Percentiles rank a stretch among this genome's conserved stretches.
phyloP scores from a whole-genome alignment of 2,888 invertebrate genomes.

The Cheilosia vernalis region DNA sequence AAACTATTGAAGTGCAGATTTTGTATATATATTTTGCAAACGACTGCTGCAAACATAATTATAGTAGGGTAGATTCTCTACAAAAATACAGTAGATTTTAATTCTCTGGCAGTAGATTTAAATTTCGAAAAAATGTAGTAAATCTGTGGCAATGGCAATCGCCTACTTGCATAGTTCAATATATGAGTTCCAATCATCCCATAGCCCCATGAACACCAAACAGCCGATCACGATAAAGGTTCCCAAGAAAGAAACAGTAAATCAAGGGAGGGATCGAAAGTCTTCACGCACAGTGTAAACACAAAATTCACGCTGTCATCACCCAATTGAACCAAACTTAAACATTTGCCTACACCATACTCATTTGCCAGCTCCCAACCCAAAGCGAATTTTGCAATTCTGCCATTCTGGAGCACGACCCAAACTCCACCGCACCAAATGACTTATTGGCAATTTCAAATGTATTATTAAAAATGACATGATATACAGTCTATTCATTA shows the following conservation, averaged over 20 bases:
- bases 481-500: slow-evolving; percentile 75
- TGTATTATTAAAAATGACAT: slow-evolving; percentile 75
- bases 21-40: too few relatives aligned
- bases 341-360: slow-evolving; percentile 32
- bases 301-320: slow-evolving; percentile 40
- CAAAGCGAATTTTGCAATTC: slow-evolving; percentile 33
- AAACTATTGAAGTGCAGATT: too few relatives aligned
- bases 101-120: too few relatives aligned
- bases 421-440: slow-evolving; percentile 37
- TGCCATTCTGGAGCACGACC: slow-evolving; percentile 5
- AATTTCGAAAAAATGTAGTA: too few relatives aligned
- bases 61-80: too few relatives aligned
- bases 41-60: too few relatives aligned
- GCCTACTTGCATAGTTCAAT: too few relatives aligned
- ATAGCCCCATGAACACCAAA: not conserved
- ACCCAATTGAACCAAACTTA: slow-evolving; percentile 52
- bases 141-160: too few relatives aligned
- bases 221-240: not conserved
- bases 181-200: too few relatives aligned
- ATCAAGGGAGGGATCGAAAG: not conserved
- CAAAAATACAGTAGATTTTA: too few relatives aligned
- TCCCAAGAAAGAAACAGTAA: not conserved
- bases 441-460: slow-evolving; percentile 72
- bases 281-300: slow-evolving; percentile 13
- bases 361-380: slow-evolving; percentile 12